Percentiles rank a stretch among this genome's conserved stretches.
phyloP scores from a whole-genome alignment of 2,113 vertebrate species.

The Diphyllodes magnificus region DNA sequence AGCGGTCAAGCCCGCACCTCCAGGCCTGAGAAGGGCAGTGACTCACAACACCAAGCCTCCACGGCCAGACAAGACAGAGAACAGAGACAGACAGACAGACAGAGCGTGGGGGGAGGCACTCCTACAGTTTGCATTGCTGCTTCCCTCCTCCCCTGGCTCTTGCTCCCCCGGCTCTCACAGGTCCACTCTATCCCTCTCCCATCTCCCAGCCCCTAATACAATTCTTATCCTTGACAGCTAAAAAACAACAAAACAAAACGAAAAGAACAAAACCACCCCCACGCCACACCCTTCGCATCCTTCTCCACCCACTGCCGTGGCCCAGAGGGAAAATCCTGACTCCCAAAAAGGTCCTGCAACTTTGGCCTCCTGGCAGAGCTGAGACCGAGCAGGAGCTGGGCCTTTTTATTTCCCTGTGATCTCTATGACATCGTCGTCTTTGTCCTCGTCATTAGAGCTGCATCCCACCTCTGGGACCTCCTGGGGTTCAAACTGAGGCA shows the following conservation, averaged over 20 bases:
- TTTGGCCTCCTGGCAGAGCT: constrained; percentile 23
- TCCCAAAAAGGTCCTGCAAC: constrained; percentile 59
- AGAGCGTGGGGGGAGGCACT: constrained; percentile 45
- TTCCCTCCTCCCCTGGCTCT: constrained; percentile 35
- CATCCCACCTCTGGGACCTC: constrained; percentile 84
- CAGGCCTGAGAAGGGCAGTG: constrained; percentile 54
- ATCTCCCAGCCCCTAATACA: constrained; percentile 43
- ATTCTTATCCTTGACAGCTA: constrained; percentile 59
- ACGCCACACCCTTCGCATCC: constrained; percentile 39
- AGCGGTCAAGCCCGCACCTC: constrained; percentile 19
- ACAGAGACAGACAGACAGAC: constrained; percentile 64
- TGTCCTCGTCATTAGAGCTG: constrained; percentile 94
- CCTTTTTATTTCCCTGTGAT: constrained; percentile 88
- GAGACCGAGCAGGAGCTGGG: constrained; percentile 22
- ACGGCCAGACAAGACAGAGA: constrained; percentile 53
- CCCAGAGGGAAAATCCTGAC: constrained; percentile 59
- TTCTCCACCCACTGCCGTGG: constrained; percentile 43
- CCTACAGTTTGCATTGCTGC: constrained; percentile 41
- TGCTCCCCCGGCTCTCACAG: constrained; percentile 17
- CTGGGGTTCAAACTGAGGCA: constrained; percentile 82
- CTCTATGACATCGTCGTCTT: constrained; percentile 96
- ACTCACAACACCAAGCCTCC: constrained; percentile 12
- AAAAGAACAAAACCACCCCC: constrained; percentile 36
- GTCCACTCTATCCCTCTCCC: constrained; percentile 32
- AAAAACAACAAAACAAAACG: background rate